Base-by-base conservation (phyloP, 1,140 invertebrate species). In the Drosophila paulistorum region DNA sequence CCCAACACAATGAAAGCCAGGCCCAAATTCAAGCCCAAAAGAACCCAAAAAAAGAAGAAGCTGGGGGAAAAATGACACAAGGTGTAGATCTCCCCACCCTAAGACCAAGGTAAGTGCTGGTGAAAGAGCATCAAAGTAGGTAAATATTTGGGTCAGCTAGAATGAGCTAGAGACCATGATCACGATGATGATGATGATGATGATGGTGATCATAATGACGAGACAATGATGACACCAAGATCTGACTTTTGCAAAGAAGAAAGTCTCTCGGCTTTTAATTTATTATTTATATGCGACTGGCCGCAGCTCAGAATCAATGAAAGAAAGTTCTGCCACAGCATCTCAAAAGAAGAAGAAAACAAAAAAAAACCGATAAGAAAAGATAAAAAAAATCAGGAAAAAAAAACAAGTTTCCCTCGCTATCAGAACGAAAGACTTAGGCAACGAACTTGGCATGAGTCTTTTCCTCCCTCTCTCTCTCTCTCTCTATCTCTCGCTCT, bases 231-330 rank as follows among this genome's bases (percentile, higher is more conserved):
- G 82, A 87, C 82, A 86, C 81, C 66, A 61, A 42, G 58, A 71
- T 59, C 65, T 20, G 60, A 45, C 58, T 45, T 39, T 41, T 35
- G 72, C 60, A 78, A 70, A 55, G 89, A 89, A 87, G 84, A 87
- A 87, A 89, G 84, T 87, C 80, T 72, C 74, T 41, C 26, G 9
- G 45, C 30, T 51, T 78, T 85, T 89, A 87, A 89, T 87, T 87
- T 89, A 81, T 87, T 87, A 84, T 89, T 86, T 86, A 79, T 83
- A 86, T 87, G 79, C 79, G 78, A 69, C 76, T 51, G 79, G 77
- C 79, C 77, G 57, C 10, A 37, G 57, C 57, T 59, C 57, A 87
- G 83, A 86, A 86, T 86, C 83, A 83, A 83, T 83, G 83, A 77
- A 82, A 83, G 83, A 86, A 86, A 86, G 83, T 86, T 86, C 83